Evolutionary conservation across 2,113 vertebrate genomes (phyloP).

Genomic region (Sturnus vulgaris): DNA sequence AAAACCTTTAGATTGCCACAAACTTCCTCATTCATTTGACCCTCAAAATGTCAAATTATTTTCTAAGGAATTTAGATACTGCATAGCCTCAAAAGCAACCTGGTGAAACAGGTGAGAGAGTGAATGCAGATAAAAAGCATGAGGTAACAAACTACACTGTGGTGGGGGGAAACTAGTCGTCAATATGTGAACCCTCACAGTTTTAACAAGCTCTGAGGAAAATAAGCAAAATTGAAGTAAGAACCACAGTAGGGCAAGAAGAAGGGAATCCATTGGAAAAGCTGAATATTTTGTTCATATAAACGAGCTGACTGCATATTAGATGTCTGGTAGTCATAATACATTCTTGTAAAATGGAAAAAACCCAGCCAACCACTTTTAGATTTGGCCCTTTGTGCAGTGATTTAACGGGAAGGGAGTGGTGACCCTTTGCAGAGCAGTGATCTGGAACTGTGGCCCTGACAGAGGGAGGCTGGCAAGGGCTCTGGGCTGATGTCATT

Average conservation of each 20-base stretch:
- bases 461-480: neutral
- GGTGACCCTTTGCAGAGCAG: neutral
- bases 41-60: neutral
- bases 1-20: neutral
- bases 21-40: neutral
- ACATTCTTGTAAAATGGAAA: neutral
- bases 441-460: neutral
- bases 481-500: constrained; percentile 13
- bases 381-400: neutral
- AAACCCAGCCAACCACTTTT: neutral
- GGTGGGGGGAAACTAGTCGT: neutral
- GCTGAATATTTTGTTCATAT: neutral
- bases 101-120: neutral
- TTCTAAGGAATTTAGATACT: neutral
- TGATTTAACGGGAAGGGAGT: neutral
- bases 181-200: neutral
- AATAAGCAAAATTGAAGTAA: neutral
- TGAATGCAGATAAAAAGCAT: neutral
- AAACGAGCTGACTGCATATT: neutral
- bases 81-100: neutral
- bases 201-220: neutral
- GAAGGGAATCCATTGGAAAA: neutral
- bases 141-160: neutral
- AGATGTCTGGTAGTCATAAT: neutral
- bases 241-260: neutral